phyloP scores from a whole-genome alignment of 2,797 vertebrate genomes.

The Sebastes glaucus region DNA sequence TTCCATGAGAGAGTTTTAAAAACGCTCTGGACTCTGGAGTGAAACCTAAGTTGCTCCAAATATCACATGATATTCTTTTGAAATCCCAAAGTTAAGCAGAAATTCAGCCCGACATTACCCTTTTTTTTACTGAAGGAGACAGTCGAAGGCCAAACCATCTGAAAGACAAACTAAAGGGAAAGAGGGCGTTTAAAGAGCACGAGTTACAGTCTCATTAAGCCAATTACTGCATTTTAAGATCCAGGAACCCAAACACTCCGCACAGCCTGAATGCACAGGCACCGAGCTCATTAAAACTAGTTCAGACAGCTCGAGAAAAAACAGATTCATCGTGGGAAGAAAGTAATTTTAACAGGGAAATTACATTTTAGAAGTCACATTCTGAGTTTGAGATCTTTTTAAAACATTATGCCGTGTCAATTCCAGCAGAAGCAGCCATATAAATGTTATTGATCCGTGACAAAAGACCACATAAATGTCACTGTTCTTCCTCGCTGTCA shows the following conservation, averaged over 20 bases:
- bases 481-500: not conserved
- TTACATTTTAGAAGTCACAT: slow-evolving; percentile 32
- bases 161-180: slow-evolving; percentile 22
- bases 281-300: slow-evolving; percentile 63
- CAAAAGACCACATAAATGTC: slow-evolving; percentile 3
- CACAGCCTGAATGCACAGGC: slow-evolving; percentile 23
- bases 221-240: slow-evolving; percentile 51
- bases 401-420: slow-evolving; percentile 2
- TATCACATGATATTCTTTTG: not conserved
- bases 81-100: not conserved
- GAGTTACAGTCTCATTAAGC: slow-evolving; percentile 52
- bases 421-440: not conserved
- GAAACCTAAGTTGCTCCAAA: not conserved
- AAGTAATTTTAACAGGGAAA: slow-evolving; percentile 4
- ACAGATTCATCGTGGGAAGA: not conserved
- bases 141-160: slow-evolving; percentile 11
- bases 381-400: slow-evolving; percentile 16
- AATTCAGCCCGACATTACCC: not conserved
- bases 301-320: slow-evolving; percentile 20
- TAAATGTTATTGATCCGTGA: slow-evolving; percentile 19
- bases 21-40: not conserved
- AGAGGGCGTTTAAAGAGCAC: slow-evolving; percentile 38
- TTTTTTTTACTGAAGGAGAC: not conserved
- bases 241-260: slow-evolving; percentile 34
- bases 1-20: not conserved